phyloP scores from a whole-genome alignment of 2,888 invertebrate genomes.

The Cantharis lateralis region DNA sequence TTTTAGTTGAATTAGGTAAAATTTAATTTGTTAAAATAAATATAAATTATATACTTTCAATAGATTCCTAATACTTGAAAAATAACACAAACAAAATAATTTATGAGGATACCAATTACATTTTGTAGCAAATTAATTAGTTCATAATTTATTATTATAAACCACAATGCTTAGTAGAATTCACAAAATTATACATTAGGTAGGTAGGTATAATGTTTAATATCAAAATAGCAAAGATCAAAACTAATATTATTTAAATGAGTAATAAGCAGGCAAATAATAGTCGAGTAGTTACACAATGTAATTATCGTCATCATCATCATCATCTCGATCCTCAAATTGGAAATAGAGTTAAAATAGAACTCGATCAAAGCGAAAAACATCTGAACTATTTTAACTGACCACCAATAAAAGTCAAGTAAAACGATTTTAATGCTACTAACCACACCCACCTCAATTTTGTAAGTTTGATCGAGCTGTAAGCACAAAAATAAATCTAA shows the following conservation, averaged over 20 bases:
- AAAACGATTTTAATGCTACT: neutral
- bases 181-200: neutral
- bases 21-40: neutral
- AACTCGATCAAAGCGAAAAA: too few relatives aligned
- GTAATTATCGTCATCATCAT: neutral
- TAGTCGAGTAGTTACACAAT: neutral
- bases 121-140: neutral
- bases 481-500: neutral
- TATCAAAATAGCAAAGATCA: neutral
- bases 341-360: neutral
- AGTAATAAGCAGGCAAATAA: too few relatives aligned
- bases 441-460: neutral
- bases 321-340: neutral
- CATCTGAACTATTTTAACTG: too few relatives aligned
- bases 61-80: neutral
- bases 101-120: neutral
- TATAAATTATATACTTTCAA: neutral
- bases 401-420: neutral
- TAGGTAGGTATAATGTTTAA: neutral
- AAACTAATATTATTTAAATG: neutral
- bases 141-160: neutral
- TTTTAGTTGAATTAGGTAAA: neutral
- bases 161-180: neutral
- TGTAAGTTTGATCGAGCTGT: neutral
- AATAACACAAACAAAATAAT: neutral